phyloP scores from a whole-genome alignment of 2,797 vertebrate genomes.

The Pangasius djambal region DNA sequence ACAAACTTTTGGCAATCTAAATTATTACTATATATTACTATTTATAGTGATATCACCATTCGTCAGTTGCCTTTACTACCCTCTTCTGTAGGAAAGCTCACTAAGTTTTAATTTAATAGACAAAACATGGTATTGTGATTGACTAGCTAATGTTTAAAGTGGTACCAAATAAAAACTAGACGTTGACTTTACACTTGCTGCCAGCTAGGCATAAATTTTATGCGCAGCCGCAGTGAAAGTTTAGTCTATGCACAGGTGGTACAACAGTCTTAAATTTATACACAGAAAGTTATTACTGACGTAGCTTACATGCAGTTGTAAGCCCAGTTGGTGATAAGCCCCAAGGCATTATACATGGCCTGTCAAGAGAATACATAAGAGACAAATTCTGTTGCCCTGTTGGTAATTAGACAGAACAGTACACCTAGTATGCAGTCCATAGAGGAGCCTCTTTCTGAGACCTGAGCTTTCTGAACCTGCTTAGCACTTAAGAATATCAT shows the following conservation, averaged over 20 bases:
- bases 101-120: background rate
- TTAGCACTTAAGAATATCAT: background rate
- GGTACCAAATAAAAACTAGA: background rate
- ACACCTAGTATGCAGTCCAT: background rate
- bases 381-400: slow-evolving; percentile 13
- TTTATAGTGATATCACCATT: background rate
- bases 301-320: slow-evolving; percentile 1
- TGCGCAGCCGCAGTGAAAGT: background rate
- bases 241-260: background rate
- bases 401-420: background rate
- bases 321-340: slow-evolving; percentile 1
- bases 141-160: background rate
- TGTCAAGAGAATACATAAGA: slow-evolving; percentile 3
- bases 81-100: background rate
- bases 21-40: background rate
- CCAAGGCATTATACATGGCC: background rate
- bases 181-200: background rate
- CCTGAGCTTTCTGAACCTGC: background rate
- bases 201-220: background rate
- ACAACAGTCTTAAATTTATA: background rate
- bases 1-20: background rate
- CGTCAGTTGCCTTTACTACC: background rate
- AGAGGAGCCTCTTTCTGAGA: background rate
- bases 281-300: background rate
- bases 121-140: background rate